Percentiles rank a stretch among this genome's conserved stretches.
Evolutionary conservation across 2,797 vertebrate genomes (phyloP).

Genomic region (Trichosurus vulpecula): DNA sequence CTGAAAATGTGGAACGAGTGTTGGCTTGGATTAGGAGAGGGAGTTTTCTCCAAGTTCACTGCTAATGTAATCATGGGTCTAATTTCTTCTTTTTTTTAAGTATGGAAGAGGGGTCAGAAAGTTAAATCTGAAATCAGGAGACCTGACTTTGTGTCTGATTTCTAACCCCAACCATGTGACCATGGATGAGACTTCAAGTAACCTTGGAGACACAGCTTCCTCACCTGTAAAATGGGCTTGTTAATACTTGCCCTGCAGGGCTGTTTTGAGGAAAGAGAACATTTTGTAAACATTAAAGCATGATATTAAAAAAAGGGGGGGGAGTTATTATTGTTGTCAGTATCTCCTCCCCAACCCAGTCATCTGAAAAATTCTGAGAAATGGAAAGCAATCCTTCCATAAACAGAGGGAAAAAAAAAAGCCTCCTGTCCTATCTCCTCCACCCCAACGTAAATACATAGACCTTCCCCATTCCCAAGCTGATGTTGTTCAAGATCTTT

Average conservation of each 20-base stretch:
- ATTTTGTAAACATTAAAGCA: slow-evolving; percentile 2
- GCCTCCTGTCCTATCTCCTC: not conserved
- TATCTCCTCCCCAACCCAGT: not conserved
- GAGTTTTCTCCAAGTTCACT: not conserved
- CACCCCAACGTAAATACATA: not conserved
- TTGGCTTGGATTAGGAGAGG: not conserved
- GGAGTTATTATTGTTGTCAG: not conserved
- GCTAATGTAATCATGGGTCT: not conserved
- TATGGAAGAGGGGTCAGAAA: not conserved
- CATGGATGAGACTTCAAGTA: not conserved
- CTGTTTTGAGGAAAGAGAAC: not conserved
- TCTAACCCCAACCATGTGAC: not conserved
- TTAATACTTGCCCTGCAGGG: not conserved
- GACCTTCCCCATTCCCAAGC: not conserved
- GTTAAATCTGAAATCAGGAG: not conserved
- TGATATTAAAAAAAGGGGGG: not conserved
- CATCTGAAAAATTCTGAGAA: not conserved
- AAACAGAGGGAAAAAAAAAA: too few relatives aligned
- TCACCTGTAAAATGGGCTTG: not conserved
- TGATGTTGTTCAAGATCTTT: not conserved
- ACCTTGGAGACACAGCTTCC: not conserved
- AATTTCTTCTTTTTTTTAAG: too few relatives aligned
- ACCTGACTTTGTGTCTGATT: not conserved
- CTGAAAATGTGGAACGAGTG: not conserved
- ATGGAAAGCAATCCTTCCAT: not conserved